Base-by-base conservation (phyloP, 2,888 invertebrate species). In the Athalia cordata region DNA sequence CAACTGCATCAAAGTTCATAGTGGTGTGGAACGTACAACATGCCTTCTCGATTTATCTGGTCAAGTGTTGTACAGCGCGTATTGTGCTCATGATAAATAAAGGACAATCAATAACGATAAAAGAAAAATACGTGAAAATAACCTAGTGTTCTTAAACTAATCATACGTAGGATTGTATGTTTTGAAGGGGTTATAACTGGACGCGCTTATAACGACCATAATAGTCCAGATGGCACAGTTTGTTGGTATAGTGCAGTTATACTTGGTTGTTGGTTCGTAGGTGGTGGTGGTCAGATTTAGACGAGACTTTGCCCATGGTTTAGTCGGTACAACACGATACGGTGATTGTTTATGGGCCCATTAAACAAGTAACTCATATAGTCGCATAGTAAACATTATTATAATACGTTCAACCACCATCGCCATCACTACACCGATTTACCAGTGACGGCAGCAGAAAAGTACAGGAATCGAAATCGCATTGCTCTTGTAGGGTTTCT, bases 361-460 rank as follows among this genome's bases (percentile, higher is more conserved):
- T 87, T 86, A 87, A 87, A 84, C 77, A 76, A 81, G 80, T 79
- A 79, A 85, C 83, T 84, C 83, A 84, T 83, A 29, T 29, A 83
- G 85, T 85, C 82, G 81, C 83, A 83, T 83, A 80, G 84, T 83
- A 85, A 87, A 86, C 85, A 86, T 87, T 84, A 87, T 86, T 85
- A 85, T 86, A 86, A 86, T 86, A 84, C 81, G 83, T 81, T 81
- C 80, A 82, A 83, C 79, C 49, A 50, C 61, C 61, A 61, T 29
- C 29, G 2, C 29, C 29, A 29, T 29, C 29, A 2, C 29, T 29
- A 29, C n/a, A n/a, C n/a, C n/a, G n/a, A n/a, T n/a, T n/a, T 29
- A 29, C 29, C 29, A 29, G 29, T 29, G 29, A 29, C 29, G 29
- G 29, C 61, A 61, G 57, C 61, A 62, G 72, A 11, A 3, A 68